phyloP scores from a whole-genome alignment of 2,113 vertebrate genomes.

The Probosciger aterrimus region DNA sequence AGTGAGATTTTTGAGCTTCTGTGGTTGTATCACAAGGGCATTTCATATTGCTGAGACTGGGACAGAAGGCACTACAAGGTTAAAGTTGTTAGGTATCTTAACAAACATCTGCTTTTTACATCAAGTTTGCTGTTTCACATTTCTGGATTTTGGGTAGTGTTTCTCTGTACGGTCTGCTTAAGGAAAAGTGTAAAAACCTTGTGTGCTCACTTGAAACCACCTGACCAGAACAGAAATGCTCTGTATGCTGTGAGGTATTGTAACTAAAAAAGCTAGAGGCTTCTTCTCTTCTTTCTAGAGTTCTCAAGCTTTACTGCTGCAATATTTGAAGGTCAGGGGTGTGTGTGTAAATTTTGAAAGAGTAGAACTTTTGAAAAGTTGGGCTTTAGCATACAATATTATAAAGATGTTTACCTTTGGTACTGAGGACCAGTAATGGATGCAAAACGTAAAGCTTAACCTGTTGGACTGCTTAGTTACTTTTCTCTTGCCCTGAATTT shows the following conservation, averaged over 20 bases:
- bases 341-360: neutral
- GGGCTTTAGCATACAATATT: neutral
- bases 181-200: neutral
- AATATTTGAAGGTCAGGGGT: neutral
- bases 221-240: neutral
- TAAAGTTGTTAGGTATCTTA: neutral
- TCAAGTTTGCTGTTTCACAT: neutral
- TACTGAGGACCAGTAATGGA: neutral
- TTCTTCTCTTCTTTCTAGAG: neutral
- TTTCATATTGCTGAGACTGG: neutral
- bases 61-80: neutral
- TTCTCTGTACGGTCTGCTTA: neutral
- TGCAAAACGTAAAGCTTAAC: neutral
- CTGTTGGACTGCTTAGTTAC: neutral
- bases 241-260: neutral
- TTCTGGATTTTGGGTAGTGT: neutral
- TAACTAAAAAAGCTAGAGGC: neutral
- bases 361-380: neutral
- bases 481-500: neutral
- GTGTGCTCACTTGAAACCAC: neutral
- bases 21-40: neutral
- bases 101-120: neutral
- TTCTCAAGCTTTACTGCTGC: neutral
- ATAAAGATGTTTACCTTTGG: neutral
- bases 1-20: neutral